Evolutionary conservation across 2,797 vertebrate species (phyloP), one percentile per base, ranked within the genome.

Genomic region (Schizopygopsis malacanthus): DNA sequence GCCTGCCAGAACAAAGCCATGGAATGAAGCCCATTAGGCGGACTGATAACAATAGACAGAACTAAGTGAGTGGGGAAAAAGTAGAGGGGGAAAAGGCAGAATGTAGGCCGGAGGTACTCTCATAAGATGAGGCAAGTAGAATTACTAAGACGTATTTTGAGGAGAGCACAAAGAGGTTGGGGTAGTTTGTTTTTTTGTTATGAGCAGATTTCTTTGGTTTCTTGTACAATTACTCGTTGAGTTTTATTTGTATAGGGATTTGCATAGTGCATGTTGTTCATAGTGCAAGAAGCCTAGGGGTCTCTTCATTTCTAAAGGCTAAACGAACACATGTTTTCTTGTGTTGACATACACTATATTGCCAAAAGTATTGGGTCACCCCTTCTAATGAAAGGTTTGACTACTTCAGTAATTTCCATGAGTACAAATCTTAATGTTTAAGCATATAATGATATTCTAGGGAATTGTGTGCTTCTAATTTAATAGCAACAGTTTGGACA

Each of bases 1-100:
- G 75, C 75, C 81, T 79, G 84, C 84, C 87, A 85, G 86, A 81
- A 76, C 82, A 79, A 79, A 89, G 87, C 63, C 56, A 81, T 82
- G 87, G 83, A 84, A 81, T 76, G 83, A 84, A 84, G 87, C 89
- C 87, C 54, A 84, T 90, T 84, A 88, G 82, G 80, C 84, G 33
- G 72, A 79, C 72, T 84, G 79, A 86, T 82, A 90, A 88, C 87
- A 87, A 86, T 86, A 87, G 81, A 87, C 83, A 88, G 75, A 85
- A 85, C 54, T 52, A 50, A 85, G 85, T 73, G 76, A 87, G 70
- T 71, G 71, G 73, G 87, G 78, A 39, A 79, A 78, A 73, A 85
- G 59, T 70, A 78, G 69, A 77, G 70, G 43, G 43, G 7, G 9
- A 73, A 85, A 54, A 69, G 6, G 79, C 20, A 71, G n/a, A 82